phyloP scores from a whole-genome alignment of 2,797 vertebrate genomes.

The Garrulus glandarius region DNA sequence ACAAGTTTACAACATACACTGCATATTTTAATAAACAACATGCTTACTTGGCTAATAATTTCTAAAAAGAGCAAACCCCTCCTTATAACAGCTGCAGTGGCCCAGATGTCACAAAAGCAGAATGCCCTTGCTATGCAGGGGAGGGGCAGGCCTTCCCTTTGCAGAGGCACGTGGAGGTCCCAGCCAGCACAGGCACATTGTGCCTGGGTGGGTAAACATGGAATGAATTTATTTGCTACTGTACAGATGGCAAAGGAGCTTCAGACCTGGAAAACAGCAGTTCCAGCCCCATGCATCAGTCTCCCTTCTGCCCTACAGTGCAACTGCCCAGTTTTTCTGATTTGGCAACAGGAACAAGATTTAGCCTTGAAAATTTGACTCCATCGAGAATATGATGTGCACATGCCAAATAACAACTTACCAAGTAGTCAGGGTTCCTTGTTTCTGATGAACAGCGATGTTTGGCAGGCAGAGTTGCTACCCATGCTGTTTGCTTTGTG shows the following conservation, averaged over 20 bases:
- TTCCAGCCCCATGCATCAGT: neutral
- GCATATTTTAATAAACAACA: neutral
- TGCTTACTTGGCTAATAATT: constrained; percentile 26
- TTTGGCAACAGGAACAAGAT: neutral
- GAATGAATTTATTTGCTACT: neutral
- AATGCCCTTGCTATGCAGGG: constrained; percentile 24
- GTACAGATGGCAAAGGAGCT: neutral
- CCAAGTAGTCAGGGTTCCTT: neutral
- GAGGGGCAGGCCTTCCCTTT: neutral
- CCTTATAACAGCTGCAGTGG: constrained; percentile 41
- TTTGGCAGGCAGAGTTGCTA: neutral
- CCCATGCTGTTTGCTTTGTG: neutral
- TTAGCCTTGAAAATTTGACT: neutral
- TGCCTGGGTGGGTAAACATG: neutral
- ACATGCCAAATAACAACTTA: neutral
- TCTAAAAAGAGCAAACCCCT: constrained; percentile 48
- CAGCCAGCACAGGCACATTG: neutral
- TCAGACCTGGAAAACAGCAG: neutral
- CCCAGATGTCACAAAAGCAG: constrained; percentile 30
- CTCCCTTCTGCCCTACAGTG: neutral
- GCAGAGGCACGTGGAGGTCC: neutral
- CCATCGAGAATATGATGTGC: neutral
- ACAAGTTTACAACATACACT: neutral
- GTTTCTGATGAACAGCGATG: neutral
- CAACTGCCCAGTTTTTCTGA: neutral